Evolutionary conservation across 2,113 vertebrate genomes (phyloP), one percentile per base, ranked within the genome.

Genomic region (Fregata magnificens): DNA sequence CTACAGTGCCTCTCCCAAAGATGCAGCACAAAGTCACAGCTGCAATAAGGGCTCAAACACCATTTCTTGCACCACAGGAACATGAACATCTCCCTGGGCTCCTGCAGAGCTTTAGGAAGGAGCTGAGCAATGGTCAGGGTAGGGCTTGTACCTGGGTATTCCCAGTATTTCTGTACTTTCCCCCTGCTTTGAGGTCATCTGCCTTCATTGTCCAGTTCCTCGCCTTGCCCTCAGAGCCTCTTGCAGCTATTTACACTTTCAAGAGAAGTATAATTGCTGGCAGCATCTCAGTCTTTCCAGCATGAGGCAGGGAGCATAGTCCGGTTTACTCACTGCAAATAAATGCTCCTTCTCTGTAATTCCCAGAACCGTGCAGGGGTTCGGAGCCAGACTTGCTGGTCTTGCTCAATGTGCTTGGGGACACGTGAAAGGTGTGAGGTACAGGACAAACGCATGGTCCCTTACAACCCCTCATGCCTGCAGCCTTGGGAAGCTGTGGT

Each of bases 401-500:
- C 22, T 47, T 34, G 7, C 42, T 65, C 6, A 2, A 45, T 44
- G 19, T 34, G 31, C 63, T 21, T 87, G 47, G 52, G 21, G 28
- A 67, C 38, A 44, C 26, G 40, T 2, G 13, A 61, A 40, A 53
- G 40, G 29, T 16, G 5, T 34, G 16, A 72, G n/a, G 7, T 26
- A 26, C 1, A 14, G 77, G 32, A 78, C 19, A 22, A 82, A 50
- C 0, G 0, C 36, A 6, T 1, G 1, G 29, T 19, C 72, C 58
- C 36, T 59, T 50, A 28, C 10, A 61, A 19, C 12, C 31, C 6
- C 31, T 53, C 1, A 0, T 47, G 49, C 34, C 38, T 2, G 0
- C 28, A 65, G 58, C 65, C 71, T 19, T 15, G 16, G 28, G n/a
- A 47, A 89, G 47, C 63, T 42, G 45, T 25, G 71, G 29, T 1